Conservation (phyloP, 2,888 invertebrate species). For the Latrodectus elegans region DNA sequence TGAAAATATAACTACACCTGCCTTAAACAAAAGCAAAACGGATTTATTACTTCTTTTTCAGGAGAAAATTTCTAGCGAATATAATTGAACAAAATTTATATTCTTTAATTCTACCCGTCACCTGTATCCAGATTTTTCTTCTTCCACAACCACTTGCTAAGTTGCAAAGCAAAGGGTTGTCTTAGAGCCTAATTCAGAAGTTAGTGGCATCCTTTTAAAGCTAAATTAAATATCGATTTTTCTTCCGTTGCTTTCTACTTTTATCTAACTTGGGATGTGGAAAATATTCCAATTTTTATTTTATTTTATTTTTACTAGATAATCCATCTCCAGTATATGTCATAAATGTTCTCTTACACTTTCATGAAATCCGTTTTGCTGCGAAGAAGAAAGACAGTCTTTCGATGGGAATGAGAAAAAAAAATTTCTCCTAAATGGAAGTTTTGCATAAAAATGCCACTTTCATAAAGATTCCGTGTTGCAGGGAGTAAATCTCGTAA, state of each 20-base stretch:
- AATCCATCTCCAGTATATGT: conserved; percentile 9
- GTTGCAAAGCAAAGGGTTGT: conserved; percentile 9
- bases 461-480: background rate
- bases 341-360: background rate
- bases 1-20: too few species aligned
- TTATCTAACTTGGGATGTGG: conserved; percentile 9
- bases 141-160: conserved; percentile 20
- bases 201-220: conserved; percentile 62
- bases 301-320: background rate
- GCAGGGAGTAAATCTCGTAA: background rate
- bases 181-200: conserved; percentile 12
- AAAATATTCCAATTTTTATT: background rate
- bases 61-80: too few species aligned
- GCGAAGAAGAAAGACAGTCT: background rate
- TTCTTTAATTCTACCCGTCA: too few species aligned
- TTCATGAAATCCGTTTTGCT: background rate
- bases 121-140: conserved; percentile 17
- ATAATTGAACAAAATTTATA: too few species aligned
- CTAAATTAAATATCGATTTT: conserved; percentile 65
- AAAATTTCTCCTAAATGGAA: background rate
- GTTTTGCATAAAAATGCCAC: conserved; percentile 5
- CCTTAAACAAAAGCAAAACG: too few species aligned
- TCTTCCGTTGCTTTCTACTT: background rate
- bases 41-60: too few species aligned
- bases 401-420: background rate